These are phyloP conservation scores for Hyppa rectilinea DNA, from an alignment of 2,888 invertebrate genomes.

Conservation along the genomic window DNA sequence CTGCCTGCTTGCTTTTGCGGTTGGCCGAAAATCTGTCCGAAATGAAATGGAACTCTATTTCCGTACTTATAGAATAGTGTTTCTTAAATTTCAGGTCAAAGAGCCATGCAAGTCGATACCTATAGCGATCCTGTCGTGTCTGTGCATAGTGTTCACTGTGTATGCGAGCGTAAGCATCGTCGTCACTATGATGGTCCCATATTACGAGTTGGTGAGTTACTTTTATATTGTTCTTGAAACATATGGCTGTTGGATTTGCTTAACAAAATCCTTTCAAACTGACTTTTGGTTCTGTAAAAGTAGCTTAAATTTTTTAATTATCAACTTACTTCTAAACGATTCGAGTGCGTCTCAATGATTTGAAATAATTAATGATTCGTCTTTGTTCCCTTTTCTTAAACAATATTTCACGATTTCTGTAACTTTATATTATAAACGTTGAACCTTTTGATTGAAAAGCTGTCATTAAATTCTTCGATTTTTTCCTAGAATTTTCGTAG, in stretches of 20 bases:
- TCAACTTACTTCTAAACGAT: not conserved
- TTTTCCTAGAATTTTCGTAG: no score
- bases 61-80: not conserved
- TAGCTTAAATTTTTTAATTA: not conserved
- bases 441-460: not conserved
- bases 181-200: slow-evolving; percentile 97
- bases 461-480: not conserved
- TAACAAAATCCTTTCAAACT: not conserved
- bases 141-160: slow-evolving; percentile 94
- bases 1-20: not conserved
- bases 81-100: slow-evolving; percentile 81
- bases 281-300: not conserved
- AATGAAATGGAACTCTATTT: not conserved
- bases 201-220: slow-evolving; percentile 90
- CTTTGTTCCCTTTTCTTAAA: not conserved
- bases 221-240: no score
- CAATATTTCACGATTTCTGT: not conserved
- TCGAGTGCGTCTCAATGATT: not conserved
- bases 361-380: not conserved
- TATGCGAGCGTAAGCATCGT: slow-evolving; percentile 97
- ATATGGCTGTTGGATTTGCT: not conserved
- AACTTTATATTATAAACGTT: not conserved
- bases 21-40: not conserved
- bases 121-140: slow-evolving; percentile 94
- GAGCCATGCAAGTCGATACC: slow-evolving; percentile 96